A percentile compares a stretch with the other conserved stretches of the same genome.
Conservation (phyloP, 92 coral and sea anemone genomes). For the Paramuricea clavata region DNA sequence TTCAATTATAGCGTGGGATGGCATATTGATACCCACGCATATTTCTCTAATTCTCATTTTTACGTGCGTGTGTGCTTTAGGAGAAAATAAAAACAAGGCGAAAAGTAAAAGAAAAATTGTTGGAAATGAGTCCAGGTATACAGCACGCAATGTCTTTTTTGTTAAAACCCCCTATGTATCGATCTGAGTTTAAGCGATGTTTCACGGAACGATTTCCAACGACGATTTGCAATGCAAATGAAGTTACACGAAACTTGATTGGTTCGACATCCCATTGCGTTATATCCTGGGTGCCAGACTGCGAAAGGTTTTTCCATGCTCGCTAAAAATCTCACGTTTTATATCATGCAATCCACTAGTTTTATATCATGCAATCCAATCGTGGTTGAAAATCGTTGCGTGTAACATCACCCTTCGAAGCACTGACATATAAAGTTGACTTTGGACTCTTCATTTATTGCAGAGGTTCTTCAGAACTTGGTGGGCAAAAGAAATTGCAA, state of each 20-base stretch:
- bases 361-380: no score
- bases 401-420: no score
- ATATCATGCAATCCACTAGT: no score
- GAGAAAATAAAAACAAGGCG: constrained; percentile 79
- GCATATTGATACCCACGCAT: background rate
- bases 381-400: no score
- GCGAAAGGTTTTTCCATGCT: no score
- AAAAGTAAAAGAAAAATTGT: constrained; percentile 81
- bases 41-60: background rate
- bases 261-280: no score
- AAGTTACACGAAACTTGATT: no score
- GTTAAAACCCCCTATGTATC: background rate
- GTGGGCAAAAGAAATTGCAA: constrained; percentile 97
- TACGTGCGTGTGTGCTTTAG: constrained; percentile 51
- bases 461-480: constrained; percentile 94
- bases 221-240: no score
- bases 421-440: background rate
- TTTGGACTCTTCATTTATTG: background rate
- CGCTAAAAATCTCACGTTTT: no score
- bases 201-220: no score
- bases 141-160: background rate
- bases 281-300: no score
- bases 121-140: constrained; percentile 95
- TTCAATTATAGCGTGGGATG: no score
- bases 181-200: background rate